These are phyloP conservation scores for Plecturocebus donacophilus DNA, from an alignment of 2,113 vertebrate genomes.

Conservation along the genomic window DNA sequence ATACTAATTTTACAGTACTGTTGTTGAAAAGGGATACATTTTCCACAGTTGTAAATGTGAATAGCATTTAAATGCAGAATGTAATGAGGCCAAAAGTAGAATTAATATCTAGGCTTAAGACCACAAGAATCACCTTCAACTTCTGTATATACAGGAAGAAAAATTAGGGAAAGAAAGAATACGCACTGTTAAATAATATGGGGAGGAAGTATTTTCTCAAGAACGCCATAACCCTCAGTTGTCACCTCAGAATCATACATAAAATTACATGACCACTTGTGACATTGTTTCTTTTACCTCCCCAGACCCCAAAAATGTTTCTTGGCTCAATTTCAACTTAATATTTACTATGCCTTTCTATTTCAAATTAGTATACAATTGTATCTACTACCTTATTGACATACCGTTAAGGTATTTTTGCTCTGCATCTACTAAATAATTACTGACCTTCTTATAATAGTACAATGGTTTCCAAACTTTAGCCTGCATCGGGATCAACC, in stretches of 20 bases:
- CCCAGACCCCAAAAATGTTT: background rate
- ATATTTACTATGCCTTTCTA: background rate
- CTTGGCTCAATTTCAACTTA: slow-evolving; percentile 44
- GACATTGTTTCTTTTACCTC: background rate
- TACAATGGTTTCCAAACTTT: background rate
- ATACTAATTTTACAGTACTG: background rate
- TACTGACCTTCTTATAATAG: background rate
- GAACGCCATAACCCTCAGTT: background rate
- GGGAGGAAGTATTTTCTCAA: background rate
- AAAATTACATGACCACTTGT: slow-evolving; percentile 13
- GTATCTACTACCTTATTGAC: background rate
- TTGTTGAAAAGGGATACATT: background rate
- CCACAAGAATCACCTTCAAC: slow-evolving; percentile 22
- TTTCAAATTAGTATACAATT: slow-evolving; percentile 25
- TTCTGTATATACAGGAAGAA: background rate
- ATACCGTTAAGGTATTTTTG: background rate
- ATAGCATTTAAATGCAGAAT: slow-evolving; percentile 20
- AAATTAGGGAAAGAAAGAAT: slow-evolving; percentile 6
- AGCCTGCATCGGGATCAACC: background rate
- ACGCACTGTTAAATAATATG: background rate
- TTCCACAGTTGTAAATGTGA: slow-evolving; percentile 31
- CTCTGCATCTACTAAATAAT: slow-evolving; percentile 4
- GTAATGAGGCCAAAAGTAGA: slow-evolving; percentile 18
- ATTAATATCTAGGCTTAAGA: slow-evolving; percentile 5
- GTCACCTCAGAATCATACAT: background rate